These are phyloP conservation scores for Danaus melanippus DNA, from an alignment of 1,140 invertebrate genomes.

Conservation along the genomic window DNA sequence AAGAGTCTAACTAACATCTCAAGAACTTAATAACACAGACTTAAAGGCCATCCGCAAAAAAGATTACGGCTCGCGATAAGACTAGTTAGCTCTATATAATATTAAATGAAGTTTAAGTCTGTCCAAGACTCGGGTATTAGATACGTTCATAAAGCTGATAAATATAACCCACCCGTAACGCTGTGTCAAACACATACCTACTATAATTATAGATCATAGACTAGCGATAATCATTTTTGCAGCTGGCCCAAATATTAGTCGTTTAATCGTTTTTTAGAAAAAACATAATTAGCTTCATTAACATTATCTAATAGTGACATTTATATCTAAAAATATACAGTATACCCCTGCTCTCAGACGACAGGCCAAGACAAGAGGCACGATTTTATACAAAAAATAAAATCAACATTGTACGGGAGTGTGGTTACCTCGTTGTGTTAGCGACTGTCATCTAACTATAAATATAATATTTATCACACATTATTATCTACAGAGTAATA, in stretches of 20 bases:
- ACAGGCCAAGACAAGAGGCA: constrained; percentile 69
- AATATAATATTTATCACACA: constrained; percentile 62
- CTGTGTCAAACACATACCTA: constrained; percentile 39
- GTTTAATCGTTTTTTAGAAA: constrained; percentile 47
- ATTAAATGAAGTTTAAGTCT: constrained; percentile 34
- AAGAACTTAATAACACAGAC: constrained; percentile 68
- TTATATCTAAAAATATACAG: constrained; percentile 60
- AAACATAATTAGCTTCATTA: constrained; percentile 65
- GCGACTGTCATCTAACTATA: constrained; percentile 64
- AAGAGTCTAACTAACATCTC: constrained; percentile 58
- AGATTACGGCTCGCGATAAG: constrained; percentile 41
- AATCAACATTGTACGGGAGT: constrained; percentile 65
- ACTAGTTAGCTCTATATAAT: constrained; percentile 49
- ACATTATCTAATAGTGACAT: constrained; percentile 43
- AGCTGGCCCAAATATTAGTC: constrained; percentile 47
- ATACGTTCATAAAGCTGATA: constrained; percentile 40
- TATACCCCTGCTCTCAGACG: constrained; percentile 61
- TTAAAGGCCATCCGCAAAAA: constrained; percentile 55
- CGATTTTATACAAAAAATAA: constrained; percentile 72
- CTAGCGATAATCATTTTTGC: constrained; percentile 46
- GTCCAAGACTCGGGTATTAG: constrained; percentile 31
- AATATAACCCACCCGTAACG: constrained; percentile 39
- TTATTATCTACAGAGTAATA: constrained; percentile 48
- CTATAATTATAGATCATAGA: constrained; percentile 33
- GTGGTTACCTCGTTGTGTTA: constrained; percentile 61